These are phyloP conservation scores for Epinotia brunnichana DNA, from an alignment of 2,888 invertebrate species.

Conservation along the genomic window DNA sequence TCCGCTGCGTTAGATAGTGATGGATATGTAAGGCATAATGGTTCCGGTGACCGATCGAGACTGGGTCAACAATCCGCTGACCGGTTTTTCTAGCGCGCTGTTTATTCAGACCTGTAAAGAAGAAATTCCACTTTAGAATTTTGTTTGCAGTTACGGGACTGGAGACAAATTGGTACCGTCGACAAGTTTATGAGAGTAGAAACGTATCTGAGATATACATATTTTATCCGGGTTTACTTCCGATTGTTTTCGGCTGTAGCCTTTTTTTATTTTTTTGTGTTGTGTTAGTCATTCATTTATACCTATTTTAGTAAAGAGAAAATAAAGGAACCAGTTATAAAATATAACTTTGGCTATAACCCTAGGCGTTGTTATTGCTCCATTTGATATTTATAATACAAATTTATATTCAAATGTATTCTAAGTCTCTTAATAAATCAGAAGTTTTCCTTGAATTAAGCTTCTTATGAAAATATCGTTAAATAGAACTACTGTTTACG, in stretches of 20 bases:
- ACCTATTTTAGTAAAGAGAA: no score
- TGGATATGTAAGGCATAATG: conserved; percentile 80
- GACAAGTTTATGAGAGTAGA: no score
- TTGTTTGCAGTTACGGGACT: conserved; percentile 17
- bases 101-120: conserved; percentile 74
- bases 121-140: conserved; percentile 50
- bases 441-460: conserved; percentile 31
- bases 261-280: no score
- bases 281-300: no score
- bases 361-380: conserved; percentile 29
- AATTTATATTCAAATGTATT: conserved; percentile 33
- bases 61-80: conserved; percentile 75
- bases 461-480: conserved; percentile 16
- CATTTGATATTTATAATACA: conserved; percentile 19
- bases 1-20: conserved; percentile 68
- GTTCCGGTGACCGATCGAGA: conserved; percentile 75
- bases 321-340: background rate
- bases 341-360: no score
- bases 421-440: conserved; percentile 17
- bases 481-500: background rate
- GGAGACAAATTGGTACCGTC: background rate
- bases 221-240: no score
- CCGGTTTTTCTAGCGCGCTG: conserved; percentile 62
- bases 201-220: no score
- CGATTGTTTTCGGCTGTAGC: no score